Conservation (phyloP, 2,888 invertebrate genomes). For the Lasioglossum figueresi region DNA sequence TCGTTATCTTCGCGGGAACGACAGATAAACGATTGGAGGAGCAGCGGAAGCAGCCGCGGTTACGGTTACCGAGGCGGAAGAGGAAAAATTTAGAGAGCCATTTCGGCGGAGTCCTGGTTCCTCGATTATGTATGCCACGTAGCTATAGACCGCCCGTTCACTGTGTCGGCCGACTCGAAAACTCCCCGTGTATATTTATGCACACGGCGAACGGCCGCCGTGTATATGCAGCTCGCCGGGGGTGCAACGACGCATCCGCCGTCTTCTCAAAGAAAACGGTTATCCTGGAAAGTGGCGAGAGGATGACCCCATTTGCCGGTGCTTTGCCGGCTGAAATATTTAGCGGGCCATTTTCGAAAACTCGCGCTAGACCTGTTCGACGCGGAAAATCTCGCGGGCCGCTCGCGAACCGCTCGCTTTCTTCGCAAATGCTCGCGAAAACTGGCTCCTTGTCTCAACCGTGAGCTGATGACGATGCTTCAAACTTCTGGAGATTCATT, state of each 20-base stretch:
- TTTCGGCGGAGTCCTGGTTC: slow-evolving; percentile 1
- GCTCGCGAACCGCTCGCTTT: slow-evolving; percentile 42
- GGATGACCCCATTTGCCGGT: slow-evolving; percentile 34
- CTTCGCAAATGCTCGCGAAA: slow-evolving; percentile 23
- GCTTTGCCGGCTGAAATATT: slow-evolving; percentile 70
- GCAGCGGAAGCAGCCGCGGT: slow-evolving; percentile 1
- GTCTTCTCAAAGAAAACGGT: slow-evolving; percentile 60
- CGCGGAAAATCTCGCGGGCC: slow-evolving; percentile 54
- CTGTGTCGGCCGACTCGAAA: slow-evolving; percentile 30
- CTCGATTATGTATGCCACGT: slow-evolving; percentile 56
- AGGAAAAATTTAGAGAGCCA: slow-evolving; percentile 40
- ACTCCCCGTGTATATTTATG: slow-evolving; percentile 54
- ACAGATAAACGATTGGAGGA: not conserved
- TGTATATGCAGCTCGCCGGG: slow-evolving; percentile 34
- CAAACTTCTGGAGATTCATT: not conserved
- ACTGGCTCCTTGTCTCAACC: slow-evolving; percentile 15
- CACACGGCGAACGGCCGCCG: not conserved
- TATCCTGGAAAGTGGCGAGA: slow-evolving; percentile 45
- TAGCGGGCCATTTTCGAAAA: slow-evolving; percentile 67
- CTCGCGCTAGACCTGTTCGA: slow-evolving; percentile 29
- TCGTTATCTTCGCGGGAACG: not conserved
- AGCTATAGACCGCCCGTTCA: slow-evolving; percentile 22
- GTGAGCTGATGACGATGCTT: not conserved
- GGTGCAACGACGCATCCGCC: slow-evolving; percentile 31
- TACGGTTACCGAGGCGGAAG: slow-evolving; percentile 12